phyloP scores from a whole-genome alignment of 2,888 invertebrate genomes.

The Osmoderma eremita region DNA sequence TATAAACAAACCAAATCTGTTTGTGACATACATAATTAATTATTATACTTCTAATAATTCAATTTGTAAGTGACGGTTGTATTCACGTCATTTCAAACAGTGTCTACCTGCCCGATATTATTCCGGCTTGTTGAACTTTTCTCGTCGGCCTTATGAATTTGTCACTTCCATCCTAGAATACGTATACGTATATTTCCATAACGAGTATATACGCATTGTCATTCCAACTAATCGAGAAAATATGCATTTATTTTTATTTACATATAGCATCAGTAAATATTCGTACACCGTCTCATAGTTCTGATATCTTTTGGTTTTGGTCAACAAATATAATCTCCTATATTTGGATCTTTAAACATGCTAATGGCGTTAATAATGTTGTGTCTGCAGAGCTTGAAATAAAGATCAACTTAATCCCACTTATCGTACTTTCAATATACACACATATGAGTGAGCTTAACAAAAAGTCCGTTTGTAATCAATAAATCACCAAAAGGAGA shows the following conservation, averaged over 20 bases:
- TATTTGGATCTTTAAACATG: conserved; percentile 3
- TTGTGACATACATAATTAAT: conserved; percentile 15
- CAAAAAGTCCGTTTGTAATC: no score
- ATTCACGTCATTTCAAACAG: conserved; percentile 29
- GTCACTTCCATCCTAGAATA: conserved; percentile 7
- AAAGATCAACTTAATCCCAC: conserved; percentile 10
- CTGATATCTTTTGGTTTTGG: not conserved
- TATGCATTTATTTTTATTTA: no score
- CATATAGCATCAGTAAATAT: no score
- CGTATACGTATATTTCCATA: not conserved
- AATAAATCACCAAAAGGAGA: no score
- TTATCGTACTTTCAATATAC: no score
- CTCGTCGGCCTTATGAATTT: conserved; percentile 5
- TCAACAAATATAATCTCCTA: conserved; percentile 23
- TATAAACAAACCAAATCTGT: conserved; percentile 7
- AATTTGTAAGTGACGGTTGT: conserved; percentile 35
- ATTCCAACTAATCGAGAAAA: no score
- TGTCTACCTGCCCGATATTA: conserved; percentile 22
- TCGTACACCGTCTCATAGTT: no score
- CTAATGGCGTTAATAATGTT: conserved; percentile 10
- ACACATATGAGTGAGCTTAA: no score
- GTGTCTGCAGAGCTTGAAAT: not conserved
- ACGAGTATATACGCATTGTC: not conserved
- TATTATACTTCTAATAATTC: conserved; percentile 13
- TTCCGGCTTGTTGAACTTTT: conserved; percentile 24